Conservation (phyloP, 2,113 vertebrate genomes). For the Kryptolebias marmoratus region DNA sequence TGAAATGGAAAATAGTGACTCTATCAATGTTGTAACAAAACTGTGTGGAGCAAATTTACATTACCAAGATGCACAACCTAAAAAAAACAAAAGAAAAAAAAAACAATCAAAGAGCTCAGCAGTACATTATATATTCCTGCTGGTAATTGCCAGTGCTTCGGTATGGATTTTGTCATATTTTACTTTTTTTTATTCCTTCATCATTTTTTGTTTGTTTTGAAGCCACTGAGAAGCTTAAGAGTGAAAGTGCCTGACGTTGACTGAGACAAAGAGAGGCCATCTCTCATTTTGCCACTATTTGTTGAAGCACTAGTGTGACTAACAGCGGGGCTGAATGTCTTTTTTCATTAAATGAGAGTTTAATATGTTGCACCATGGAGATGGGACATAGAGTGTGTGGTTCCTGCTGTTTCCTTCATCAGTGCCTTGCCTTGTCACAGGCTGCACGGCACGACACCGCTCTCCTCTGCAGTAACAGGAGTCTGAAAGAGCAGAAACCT, state of each 20-base stretch:
- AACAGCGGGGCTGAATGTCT: constrained; percentile 75
- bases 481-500: constrained; percentile 54
- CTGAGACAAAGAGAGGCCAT: constrained; percentile 59
- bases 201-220: constrained; percentile 15
- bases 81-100: constrained; percentile 2
- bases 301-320: constrained; percentile 67
- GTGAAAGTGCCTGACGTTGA: constrained; percentile 47
- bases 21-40: constrained; percentile 45
- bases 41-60: constrained; percentile 44
- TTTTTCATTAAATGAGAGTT: constrained; percentile 81
- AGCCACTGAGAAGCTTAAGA: constrained; percentile 14
- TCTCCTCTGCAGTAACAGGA: constrained; percentile 49
- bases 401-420: constrained; percentile 73
- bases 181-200: constrained; percentile 4
- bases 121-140: constrained; percentile 13
- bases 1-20: constrained; percentile 69
- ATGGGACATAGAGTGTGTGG: constrained; percentile 71
- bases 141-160: constrained; percentile 20
- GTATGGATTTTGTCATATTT: constrained; percentile 14
- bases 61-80: constrained; percentile 41
- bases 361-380: constrained; percentile 79
- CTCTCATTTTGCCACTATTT: constrained; percentile 65
- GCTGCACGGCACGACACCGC: constrained; percentile 54
- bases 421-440: constrained; percentile 68
- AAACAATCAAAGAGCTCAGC: constrained; percentile 30